phyloP scores from a whole-genome alignment of 1,140 invertebrate species.

The Lepidurus arcticus region DNA sequence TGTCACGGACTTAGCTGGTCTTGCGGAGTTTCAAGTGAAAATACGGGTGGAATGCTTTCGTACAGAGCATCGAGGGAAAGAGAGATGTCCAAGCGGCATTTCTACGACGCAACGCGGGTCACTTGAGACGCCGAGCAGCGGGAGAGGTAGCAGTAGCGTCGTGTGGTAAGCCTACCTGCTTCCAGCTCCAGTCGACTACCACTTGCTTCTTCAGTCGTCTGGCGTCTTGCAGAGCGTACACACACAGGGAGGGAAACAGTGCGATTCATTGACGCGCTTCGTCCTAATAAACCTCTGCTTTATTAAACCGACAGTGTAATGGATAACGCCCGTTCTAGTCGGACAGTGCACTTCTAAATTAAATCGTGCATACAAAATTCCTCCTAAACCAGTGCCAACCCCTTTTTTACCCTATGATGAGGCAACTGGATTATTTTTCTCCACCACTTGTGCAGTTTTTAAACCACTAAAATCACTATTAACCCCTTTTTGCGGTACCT shows the following conservation, averaged over 20 bases:
- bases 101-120: conserved; percentile 13
- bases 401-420: background rate
- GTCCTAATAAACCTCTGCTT: background rate
- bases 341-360: background rate
- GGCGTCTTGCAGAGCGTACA: background rate
- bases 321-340: conserved; percentile 7
- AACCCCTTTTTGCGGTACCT: background rate
- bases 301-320: background rate
- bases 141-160: background rate
- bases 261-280: background rate
- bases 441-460: background rate
- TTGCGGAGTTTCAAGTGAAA: background rate
- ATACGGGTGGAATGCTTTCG: background rate
- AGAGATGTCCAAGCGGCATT: background rate
- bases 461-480: background rate
- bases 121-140: background rate
- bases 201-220: conserved; percentile 18
- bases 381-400: background rate
- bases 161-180: background rate
- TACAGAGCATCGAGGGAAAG: background rate
- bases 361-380: background rate
- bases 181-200: conserved; percentile 6
- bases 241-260: background rate
- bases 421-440: background rate
- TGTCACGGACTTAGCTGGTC: background rate